Evolutionary conservation across 37 sponge, comb jelly and placozoan genomes (phyloP), one percentile per base, ranked within the genome.

Genomic region (Diacarnus erythraeanus): DNA sequence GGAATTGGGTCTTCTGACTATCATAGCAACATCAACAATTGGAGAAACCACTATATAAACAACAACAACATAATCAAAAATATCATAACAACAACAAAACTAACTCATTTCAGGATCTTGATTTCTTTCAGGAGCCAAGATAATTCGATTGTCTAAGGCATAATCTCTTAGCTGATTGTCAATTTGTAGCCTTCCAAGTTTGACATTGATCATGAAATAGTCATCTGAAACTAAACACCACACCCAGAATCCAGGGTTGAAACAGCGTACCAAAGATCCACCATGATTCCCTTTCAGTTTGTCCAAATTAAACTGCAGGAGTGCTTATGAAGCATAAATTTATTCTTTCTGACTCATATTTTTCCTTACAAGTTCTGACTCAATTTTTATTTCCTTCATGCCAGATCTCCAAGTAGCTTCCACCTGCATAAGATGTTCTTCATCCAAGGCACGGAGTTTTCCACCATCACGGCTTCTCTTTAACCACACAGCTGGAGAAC

Each of bases 401-500:
- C 38, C 27, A 3, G 78, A 33, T 36, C 78, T 10, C 78, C 63
- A 61, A 22, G 78, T 66, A 17, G 43, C 58, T 17, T 77, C 78
- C 20, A 36, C 25, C 78, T 63, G 37, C 38, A 38, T 23, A 23
- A 61, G 59, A 3, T 61, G 29, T 35, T 77, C 78, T 12, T 61
- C 39, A 31, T 35, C 43, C 22, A 77, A n/a, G 3, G 23, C 29
- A 6, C 39, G 23, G 29, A 61, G 58, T 36, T 65, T 30, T 17
- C 33, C 66, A 20, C 66, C 66, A 34, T 54, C 2, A 26, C 10
- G 35, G 9, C 23, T 59, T 3, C 3, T 29, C 66, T 77, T 77
- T 42, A 61, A 61, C 78, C 78, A 77, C 40, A 77, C 64, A 34
- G 43, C 64, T 21, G 78, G 78, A 61, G 78, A 77, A 58, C 78